Evolutionary conservation across 2,797 vertebrate species (phyloP).

Genomic region (Hoplostethus atlanticus): DNA sequence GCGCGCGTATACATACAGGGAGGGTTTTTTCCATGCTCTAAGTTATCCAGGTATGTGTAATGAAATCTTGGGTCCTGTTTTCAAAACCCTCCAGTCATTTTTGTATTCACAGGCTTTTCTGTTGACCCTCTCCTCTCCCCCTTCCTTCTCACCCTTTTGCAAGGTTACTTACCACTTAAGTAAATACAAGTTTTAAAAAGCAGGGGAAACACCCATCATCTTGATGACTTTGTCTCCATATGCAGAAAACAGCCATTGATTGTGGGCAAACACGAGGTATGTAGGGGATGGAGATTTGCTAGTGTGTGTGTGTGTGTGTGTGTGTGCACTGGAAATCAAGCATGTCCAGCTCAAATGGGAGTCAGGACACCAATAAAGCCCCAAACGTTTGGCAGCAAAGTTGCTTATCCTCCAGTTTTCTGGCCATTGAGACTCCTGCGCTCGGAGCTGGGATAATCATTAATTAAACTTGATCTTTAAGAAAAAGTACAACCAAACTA

Average conservation of each 20-base stretch:
- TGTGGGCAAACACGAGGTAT: slow-evolving; percentile 12
- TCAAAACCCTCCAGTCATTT: slow-evolving; percentile 80
- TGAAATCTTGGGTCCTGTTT: slow-evolving; percentile 82
- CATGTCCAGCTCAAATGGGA: slow-evolving; percentile 32
- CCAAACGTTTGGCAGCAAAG: slow-evolving; percentile 46
- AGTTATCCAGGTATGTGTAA: slow-evolving; percentile 85
- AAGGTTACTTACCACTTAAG: slow-evolving; percentile 61
- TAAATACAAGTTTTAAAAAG: slow-evolving; percentile 57
- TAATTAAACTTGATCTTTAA: slow-evolving; percentile 64
- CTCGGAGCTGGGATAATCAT: slow-evolving; percentile 44
- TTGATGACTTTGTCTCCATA: slow-evolving; percentile 49
- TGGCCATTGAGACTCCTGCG: slow-evolving; percentile 29
- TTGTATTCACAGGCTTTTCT: slow-evolving; percentile 72
- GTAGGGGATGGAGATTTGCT: neutral
- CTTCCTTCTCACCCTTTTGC: slow-evolving; percentile 39
- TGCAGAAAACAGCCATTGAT: slow-evolving; percentile 51
- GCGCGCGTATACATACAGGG: slow-evolving; percentile 27
- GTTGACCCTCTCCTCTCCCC: slow-evolving; percentile 44
- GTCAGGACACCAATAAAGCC: slow-evolving; percentile 62
- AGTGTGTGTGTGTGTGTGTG: neutral
- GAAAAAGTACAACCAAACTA: slow-evolving; percentile 51
- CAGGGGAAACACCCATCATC: slow-evolving; percentile 66
- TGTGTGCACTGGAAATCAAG: slow-evolving; percentile 4
- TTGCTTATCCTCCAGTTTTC: slow-evolving; percentile 59
- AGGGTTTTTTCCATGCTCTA: slow-evolving; percentile 84